Conservation (phyloP, 2,888 invertebrate genomes). For the Trilocha varians region DNA sequence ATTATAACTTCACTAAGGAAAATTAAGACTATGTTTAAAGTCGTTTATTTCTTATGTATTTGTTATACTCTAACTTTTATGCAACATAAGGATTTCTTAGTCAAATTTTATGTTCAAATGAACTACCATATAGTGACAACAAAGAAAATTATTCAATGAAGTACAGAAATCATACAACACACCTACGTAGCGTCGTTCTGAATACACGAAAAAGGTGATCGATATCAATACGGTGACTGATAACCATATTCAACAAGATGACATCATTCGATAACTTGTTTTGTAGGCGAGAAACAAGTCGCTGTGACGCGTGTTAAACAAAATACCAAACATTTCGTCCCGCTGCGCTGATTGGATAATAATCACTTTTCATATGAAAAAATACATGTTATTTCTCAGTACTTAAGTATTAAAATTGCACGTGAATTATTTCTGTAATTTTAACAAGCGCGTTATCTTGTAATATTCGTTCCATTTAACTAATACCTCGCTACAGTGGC, state of each 20-base stretch:
- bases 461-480: too few relatives aligned
- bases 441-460: too few relatives aligned
- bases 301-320: slow-evolving; percentile 11
- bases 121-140: slow-evolving; percentile 6
- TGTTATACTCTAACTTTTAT: too few relatives aligned
- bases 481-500: too few relatives aligned
- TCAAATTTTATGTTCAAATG: too few relatives aligned
- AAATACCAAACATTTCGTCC: slow-evolving; percentile 6
- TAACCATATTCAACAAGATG: slow-evolving; percentile 1
- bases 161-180: background rate
- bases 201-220: background rate
- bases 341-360: slow-evolving; percentile 24
- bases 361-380: slow-evolving; percentile 14
- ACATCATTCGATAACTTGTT: slow-evolving; percentile 15
- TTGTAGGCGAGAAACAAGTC: slow-evolving; percentile 15
- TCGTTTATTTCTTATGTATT: too few relatives aligned
- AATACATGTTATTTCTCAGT: too few relatives aligned
- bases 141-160: slow-evolving; percentile 5
- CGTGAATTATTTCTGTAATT: too few relatives aligned
- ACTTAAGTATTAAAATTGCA: too few relatives aligned
- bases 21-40: too few relatives aligned
- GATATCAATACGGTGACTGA: slow-evolving; percentile 1
- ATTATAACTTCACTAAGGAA: slow-evolving; percentile 7
- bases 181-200: background rate
- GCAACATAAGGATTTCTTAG: too few relatives aligned